Evolutionary conservation across 2,113 vertebrate species (phyloP).

Genomic region (Myiozetetes cayanensis): DNA sequence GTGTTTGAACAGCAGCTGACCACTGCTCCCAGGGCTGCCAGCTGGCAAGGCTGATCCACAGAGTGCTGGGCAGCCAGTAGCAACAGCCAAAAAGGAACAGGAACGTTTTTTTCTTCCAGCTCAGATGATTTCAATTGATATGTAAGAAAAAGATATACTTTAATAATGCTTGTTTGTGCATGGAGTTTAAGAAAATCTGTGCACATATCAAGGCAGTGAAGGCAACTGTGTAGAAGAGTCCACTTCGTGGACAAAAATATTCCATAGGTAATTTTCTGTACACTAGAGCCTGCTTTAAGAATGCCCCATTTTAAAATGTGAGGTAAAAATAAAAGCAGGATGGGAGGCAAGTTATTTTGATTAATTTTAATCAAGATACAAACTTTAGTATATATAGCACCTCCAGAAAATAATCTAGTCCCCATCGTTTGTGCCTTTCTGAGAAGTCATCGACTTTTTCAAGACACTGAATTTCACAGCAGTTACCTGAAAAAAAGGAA

Average conservation of each 20-base stretch:
- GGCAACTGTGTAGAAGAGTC: neutral
- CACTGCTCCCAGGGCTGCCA: neutral
- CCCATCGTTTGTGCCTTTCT: slow-evolving; percentile 60
- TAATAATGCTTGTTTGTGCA: neutral
- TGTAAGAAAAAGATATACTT: neutral
- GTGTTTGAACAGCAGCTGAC: neutral
- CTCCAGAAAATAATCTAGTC: slow-evolving; percentile 72
- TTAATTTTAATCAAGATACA: slow-evolving; percentile 16
- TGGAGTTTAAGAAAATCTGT: neutral
- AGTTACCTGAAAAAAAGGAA: slow-evolving; percentile 59
- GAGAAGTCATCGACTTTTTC: slow-evolving; percentile 53
- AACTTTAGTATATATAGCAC: slow-evolving; percentile 67
- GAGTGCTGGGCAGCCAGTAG: neutral
- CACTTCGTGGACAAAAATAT: neutral
- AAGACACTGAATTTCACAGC: slow-evolving; percentile 65
- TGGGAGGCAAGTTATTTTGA: neutral
- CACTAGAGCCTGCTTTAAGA: neutral
- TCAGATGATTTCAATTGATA: neutral
- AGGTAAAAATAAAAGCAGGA: neutral
- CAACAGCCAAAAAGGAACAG: neutral
- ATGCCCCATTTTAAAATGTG: neutral
- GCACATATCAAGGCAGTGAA: neutral
- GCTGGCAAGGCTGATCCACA: fast-evolving
- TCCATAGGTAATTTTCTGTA: neutral
- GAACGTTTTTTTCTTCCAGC: neutral